These are phyloP conservation scores for Callyntrura guangdongensis DNA, from an alignment of 2,888 invertebrate species.

Conservation along the genomic window DNA sequence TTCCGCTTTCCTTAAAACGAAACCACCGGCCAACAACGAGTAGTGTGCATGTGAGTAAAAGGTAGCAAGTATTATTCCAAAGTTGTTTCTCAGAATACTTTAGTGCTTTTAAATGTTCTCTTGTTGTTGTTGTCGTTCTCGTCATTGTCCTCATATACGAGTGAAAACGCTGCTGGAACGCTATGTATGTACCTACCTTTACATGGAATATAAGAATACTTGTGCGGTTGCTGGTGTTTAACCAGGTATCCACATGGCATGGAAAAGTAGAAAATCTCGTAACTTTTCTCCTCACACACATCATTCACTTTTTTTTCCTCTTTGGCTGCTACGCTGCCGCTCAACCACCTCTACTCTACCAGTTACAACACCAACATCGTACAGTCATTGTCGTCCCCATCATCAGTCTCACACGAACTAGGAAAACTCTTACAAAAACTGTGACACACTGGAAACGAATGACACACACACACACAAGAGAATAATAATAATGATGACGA, in stretches of 20 bases:
- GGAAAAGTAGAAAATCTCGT: slow-evolving; percentile 51
- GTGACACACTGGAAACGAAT: slow-evolving; percentile 29
- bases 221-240: slow-evolving; percentile 30
- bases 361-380: background rate
- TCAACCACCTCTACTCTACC: background rate
- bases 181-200: background rate
- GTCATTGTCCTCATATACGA: background rate
- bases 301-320: slow-evolving; percentile 46
- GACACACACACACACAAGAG: background rate
- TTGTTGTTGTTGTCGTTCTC: no score
- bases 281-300: slow-evolving; percentile 19
- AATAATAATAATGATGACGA: background rate
- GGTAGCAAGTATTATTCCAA: slow-evolving; percentile 12
- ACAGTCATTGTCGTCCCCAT: slow-evolving; percentile 11
- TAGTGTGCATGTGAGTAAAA: slow-evolving; percentile 2
- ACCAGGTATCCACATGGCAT: background rate
- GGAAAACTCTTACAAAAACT: slow-evolving; percentile 9
- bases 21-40: no score
- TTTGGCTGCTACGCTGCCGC: background rate
- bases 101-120: background rate
- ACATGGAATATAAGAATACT: background rate
- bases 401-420: slow-evolving; percentile 21
- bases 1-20: no score
- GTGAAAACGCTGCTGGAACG: background rate
- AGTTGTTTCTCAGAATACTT: background rate